Base-by-base conservation (phyloP, 2,888 invertebrate genomes). In the Sarcophaga subvicina region DNA sequence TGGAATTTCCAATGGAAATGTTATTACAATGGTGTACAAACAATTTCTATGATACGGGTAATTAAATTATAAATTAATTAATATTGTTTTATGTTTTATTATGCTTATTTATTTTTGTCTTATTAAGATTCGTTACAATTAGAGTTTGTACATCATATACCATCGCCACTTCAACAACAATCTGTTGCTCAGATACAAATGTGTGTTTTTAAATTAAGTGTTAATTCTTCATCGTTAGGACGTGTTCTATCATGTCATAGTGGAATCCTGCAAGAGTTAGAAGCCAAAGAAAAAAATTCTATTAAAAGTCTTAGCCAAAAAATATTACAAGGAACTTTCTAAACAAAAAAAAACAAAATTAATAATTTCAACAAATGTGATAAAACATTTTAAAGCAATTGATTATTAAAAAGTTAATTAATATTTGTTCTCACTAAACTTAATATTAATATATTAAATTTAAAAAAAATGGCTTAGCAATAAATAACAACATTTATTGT, bases 1-100 rank as follows among this genome's bases (percentile, higher is more conserved):
- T 93, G 47, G 90, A 90, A 82, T 91, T 93, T 86, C 93, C 93
- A 2, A 88, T 93, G 4, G 90, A 91, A 86, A 89, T 89, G 45
- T 89, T 91, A 60, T 63, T 92, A 0, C 91, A 90, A 76, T 92
- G 92, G 91, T 73, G 91, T n/a, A 88, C 88, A 22, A 91, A 91
- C 6, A 87, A 89, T 63, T 91, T 91, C 69, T 89, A 90, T 85
- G 91, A 92, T 87, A 91, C 91, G 12, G 92, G 92, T 92, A 90
- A 88, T 76, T 75, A 77, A 17, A 64, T 60, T 59, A 66, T n/a
- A 14, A 66, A 27, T 11, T 59, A 25, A 45, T 60, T 60, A n/a
- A 17, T 37, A 2, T 37, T 73, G 17, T 70, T 77, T 37, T 78
- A 62, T 60, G 45, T 79, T 70, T 22, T 75, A 64, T 22, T 75